Percentiles rank a stretch among this genome's conserved stretches.
These are phyloP conservation scores for Pantala flavescens DNA, from an alignment of 1,140 invertebrate genomes.

Conservation along the genomic window DNA sequence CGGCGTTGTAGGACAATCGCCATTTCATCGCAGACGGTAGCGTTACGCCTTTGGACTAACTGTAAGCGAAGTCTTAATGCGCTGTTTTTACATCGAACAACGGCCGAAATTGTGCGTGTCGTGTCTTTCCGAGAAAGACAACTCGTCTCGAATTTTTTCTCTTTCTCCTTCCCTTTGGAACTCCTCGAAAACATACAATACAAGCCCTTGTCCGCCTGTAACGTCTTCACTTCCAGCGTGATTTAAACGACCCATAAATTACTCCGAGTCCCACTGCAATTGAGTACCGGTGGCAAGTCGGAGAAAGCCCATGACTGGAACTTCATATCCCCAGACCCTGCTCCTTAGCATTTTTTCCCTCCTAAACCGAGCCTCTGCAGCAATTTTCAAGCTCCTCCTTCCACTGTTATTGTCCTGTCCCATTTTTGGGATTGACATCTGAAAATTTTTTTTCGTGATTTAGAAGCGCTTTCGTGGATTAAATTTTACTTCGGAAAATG, in stretches of 20 bases:
- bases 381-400: not conserved
- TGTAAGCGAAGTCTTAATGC: too few species aligned
- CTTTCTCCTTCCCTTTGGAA: not conserved
- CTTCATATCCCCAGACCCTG: not conserved
- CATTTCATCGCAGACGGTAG: too few species aligned
- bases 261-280: not conserved
- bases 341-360: not conserved
- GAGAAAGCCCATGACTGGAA: not conserved
- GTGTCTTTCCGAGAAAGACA: too few species aligned
- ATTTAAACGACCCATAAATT: constrained; percentile 6
- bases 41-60: too few species aligned
- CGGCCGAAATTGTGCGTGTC: too few species aligned
- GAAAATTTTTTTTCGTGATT: too few species aligned
- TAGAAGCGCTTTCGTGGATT: too few species aligned
- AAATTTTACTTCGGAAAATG: too few species aligned
- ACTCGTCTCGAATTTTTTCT: not conserved
- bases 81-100: too few species aligned
- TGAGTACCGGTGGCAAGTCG: not conserved
- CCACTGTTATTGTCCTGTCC: not conserved
- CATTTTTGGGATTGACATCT: too few species aligned
- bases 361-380: not conserved
- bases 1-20: too few species aligned
- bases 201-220: not conserved
- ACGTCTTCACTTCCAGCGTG: constrained; percentile 3
- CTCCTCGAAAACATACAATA: not conserved